Evolutionary conservation across 2,888 invertebrate species (phyloP), one percentile per base, ranked within the genome.

Genomic region (Nymphalis c-album): DNA sequence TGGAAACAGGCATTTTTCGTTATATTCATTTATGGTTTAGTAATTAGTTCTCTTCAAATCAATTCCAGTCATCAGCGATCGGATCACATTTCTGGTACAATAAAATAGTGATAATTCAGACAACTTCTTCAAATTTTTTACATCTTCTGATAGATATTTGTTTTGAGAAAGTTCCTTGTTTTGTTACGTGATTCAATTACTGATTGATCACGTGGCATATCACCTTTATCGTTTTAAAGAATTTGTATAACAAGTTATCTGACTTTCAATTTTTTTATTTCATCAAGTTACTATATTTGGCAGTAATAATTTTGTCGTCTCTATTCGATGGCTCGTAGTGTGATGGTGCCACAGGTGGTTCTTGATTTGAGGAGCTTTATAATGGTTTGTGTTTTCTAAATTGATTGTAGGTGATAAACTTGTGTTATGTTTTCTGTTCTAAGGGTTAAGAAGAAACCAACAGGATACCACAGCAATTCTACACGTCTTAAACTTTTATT

Each of bases 401-500:
- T 58, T 70, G 50, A 68, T 67, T 73, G 73, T 74, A 59, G 74
- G 78, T 75, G 71, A 83, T 87, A 86, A 83, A 87, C 71, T 75
- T 83, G 81, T 85, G 80, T 74, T 81, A 75, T 84, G 71, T 86
- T 90, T 89, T 90, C 83, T 90, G 87, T 85, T 84, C 80, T 64
- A 86, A 89, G 88, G 88, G 74, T 60, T 80, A 80, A 81, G 82
- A 83, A 76, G 81, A 78, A 72, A 77, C 77, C 75, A 53, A 46
- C 53, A 65, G 63, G 61, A 65, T 64, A 65, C 73, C 57, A 68
- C 77, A 65, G 73, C 73, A 62, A 31, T 31, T 47, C 76, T 71
- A 71, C 74, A 68, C 72, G 68, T 74, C 67, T 69, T 68, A 66
- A 31, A 18, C n/a, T 47, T 60, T 60, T 62, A 64, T 66, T 68